Evolutionary conservation across 1,140 invertebrate genomes (phyloP).

Genomic region (Marisa cornuarietis): DNA sequence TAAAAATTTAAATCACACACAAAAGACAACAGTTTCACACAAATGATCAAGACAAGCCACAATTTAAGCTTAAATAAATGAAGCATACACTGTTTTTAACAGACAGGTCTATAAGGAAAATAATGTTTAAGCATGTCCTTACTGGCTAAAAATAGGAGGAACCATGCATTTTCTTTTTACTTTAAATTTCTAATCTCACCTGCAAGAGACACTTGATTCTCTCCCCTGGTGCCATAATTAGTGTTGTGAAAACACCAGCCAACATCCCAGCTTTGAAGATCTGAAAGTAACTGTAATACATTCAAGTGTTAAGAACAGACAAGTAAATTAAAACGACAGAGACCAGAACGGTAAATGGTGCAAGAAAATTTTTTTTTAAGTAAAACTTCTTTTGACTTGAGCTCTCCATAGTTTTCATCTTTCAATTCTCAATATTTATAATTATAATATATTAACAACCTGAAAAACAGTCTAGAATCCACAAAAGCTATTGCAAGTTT

Average conservation of each 20-base stretch:
- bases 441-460: no score
- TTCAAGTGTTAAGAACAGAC: neutral
- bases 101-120: neutral
- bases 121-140: neutral
- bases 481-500: no score
- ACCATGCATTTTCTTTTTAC: conserved; percentile 3
- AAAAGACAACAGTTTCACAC: no score
- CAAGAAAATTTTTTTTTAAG: neutral
- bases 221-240: conserved; percentile 97
- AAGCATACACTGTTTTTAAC: neutral
- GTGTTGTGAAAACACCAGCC: conserved; percentile 92
- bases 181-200: conserved; percentile 65
- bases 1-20: no score
- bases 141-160: neutral
- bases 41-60: no score
- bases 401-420: no score
- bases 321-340: neutral
- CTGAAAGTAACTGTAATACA: conserved; percentile 68
- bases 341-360: neutral
- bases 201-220: conserved; percentile 97
- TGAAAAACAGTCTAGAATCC: no score
- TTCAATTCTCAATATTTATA: no score
- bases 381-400: no score
- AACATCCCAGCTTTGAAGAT: conserved; percentile 90
- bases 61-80: no score